A percentile compares a stretch with the other conserved stretches of the same genome.
Conservation (phyloP, 2,113 vertebrate species). For the Ia io region DNA sequence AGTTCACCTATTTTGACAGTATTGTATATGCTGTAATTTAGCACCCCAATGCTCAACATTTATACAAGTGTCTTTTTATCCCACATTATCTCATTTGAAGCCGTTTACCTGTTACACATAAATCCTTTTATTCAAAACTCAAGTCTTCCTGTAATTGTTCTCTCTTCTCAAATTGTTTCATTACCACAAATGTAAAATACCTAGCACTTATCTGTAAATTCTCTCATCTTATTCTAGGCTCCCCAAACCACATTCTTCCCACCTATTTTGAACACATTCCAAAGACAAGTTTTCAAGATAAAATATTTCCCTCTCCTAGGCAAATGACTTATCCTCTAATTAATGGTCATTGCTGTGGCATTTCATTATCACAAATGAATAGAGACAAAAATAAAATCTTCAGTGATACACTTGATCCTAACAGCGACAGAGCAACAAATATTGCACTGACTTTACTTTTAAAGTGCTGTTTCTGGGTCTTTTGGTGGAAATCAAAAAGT, state of each 20-base stretch:
- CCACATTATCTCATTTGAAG: not conserved
- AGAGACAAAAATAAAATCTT: not conserved
- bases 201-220: not conserved
- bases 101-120: not conserved
- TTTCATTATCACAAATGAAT: not conserved
- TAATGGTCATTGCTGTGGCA: not conserved
- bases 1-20: not conserved
- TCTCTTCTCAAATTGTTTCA: not conserved
- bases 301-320: not conserved
- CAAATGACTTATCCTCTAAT: not conserved
- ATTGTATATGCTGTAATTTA: not conserved
- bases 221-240: not conserved
- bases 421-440: not conserved
- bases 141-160: not conserved
- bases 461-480: not conserved
- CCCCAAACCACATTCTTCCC: slow-evolving; percentile 12
- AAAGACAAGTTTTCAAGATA: slow-evolving; percentile 1
- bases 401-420: not conserved
- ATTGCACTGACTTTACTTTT: not conserved
- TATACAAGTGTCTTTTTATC: not conserved
- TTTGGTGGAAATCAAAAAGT: not conserved
- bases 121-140: not conserved
- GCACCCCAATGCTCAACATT: not conserved
- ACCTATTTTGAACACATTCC: not conserved
- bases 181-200: not conserved